phyloP scores from a whole-genome alignment of 2,888 invertebrate species.

The Tolmerus cingulatus region DNA sequence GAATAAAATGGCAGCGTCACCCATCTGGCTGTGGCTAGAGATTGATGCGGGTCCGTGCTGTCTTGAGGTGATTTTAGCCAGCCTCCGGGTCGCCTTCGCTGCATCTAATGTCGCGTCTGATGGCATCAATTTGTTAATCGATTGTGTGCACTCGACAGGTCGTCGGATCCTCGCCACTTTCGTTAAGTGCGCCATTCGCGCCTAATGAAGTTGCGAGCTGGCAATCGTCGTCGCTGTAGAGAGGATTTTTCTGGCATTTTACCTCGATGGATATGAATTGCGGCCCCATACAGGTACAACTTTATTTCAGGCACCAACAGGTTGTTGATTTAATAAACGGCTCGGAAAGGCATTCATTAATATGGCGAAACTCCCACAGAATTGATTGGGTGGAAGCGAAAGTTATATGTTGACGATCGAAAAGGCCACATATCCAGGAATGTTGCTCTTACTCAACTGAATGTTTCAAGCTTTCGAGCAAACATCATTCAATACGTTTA shows the following conservation, averaged over 20 bases:
- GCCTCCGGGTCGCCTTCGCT: neutral
- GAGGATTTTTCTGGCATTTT: neutral
- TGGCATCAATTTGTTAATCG: constrained; percentile 15
- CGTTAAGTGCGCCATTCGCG: neutral
- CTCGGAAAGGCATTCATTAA: neutral
- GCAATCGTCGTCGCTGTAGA: neutral
- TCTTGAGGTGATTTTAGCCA: neutral
- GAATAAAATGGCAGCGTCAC: neutral
- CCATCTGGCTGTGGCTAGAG: neutral
- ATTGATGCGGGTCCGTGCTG: neutral
- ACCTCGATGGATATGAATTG: neutral
- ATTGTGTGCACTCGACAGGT: constrained; percentile 9
- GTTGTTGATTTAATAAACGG: neutral
- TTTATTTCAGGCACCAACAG: neutral
- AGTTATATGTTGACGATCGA: neutral
- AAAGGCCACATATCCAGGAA: neutral
- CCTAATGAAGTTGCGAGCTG: neutral
- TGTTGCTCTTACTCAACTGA: neutral
- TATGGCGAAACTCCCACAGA: neutral
- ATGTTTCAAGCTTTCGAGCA: neutral
- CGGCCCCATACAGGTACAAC: neutral
- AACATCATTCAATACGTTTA: neutral
- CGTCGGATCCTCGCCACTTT: neutral
- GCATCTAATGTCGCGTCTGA: neutral
- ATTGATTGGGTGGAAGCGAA: neutral